Evolutionary conservation across 2,797 vertebrate genomes (phyloP), one percentile per base, ranked within the genome.

Genomic region (Channallabes apus): DNA sequence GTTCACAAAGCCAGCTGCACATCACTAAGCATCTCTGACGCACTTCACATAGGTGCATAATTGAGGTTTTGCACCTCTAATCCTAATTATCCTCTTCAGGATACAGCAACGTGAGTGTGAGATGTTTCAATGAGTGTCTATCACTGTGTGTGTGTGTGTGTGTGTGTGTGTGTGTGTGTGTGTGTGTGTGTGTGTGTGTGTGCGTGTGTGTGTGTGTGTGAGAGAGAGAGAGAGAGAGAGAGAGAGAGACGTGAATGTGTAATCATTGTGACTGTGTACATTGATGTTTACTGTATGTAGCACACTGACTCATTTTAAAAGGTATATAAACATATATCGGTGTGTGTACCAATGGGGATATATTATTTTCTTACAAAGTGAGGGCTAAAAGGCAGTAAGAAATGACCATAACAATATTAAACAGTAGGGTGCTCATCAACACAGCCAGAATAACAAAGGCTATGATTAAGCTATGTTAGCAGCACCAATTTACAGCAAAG

Each of bases 1-100:
- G 85, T 86, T 86, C 85, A 86, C 72, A 86, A 82, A 86, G 84
- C 80, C 85, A 86, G 85, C 85, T 86, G 72, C 61, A 77, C 80
- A 86, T 78, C 73, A 86, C 73, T 62, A 78, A 82, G 64, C 80
- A 38, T 82, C 85, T 82, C 85, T 86, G 85, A 86, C 73, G 80
- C 64, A 82, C 38, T 69, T 78, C 80, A 35, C 64, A 86, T 82
- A 82, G 85, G 85, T 86, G 73, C 85, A 86, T 78, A 77, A 82
- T 77, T 86, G 62, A 58, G 85, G 81, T 83, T 86, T 71, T 78
- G 29, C 72, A 83, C 69, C 85, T 72, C 38, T 86, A 83, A 82
- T 86, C 72, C 35, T 61, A 82, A 79, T 83, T 76, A 83, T 86
- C 64, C 65, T 78, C 62, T 41, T 41, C 78, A 85, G 73, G 27